A percentile compares a stretch with the other conserved stretches of the same genome.
These are phyloP conservation scores for Mythimna ferrago DNA, from an alignment of 2,888 invertebrate species.

Conservation along the genomic window DNA sequence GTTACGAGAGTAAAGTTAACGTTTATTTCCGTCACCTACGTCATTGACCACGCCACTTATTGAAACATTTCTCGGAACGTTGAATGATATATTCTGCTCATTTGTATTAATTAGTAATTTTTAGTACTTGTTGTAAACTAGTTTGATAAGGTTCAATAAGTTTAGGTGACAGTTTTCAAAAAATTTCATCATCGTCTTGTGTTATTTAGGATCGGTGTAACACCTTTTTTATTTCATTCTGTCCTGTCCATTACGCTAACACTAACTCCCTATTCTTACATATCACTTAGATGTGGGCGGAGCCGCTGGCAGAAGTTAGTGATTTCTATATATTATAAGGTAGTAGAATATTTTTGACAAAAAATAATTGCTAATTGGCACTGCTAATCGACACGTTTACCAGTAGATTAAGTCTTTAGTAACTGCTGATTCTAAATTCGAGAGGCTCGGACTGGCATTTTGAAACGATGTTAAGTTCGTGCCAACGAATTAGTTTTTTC, in stretches of 20 bases:
- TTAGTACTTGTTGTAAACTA: background rate
- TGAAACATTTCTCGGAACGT: constrained; percentile 30
- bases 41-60: constrained; percentile 41
- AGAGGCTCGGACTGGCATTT: background rate
- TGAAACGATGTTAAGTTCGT: background rate
- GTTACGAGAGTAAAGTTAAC: constrained; percentile 26
- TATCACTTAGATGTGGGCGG: too few species aligned
- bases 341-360: background rate
- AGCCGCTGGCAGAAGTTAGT: too few species aligned
- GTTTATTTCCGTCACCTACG: constrained; percentile 38
- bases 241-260: too few species aligned
- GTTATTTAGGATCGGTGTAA: too few species aligned
- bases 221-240: too few species aligned
- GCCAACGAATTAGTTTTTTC: background rate
- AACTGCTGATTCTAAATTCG: background rate
- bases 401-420: background rate
- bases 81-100: constrained; percentile 22
- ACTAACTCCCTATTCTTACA: too few species aligned
- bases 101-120: constrained; percentile 26
- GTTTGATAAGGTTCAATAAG: background rate
- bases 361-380: too few species aligned
- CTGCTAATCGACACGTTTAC: background rate
- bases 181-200: too few species aligned
- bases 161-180: too few species aligned
- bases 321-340: background rate